Evolutionary conservation across 2,113 vertebrate species (phyloP).

Genomic region (Paramormyrops kingsleyae): DNA sequence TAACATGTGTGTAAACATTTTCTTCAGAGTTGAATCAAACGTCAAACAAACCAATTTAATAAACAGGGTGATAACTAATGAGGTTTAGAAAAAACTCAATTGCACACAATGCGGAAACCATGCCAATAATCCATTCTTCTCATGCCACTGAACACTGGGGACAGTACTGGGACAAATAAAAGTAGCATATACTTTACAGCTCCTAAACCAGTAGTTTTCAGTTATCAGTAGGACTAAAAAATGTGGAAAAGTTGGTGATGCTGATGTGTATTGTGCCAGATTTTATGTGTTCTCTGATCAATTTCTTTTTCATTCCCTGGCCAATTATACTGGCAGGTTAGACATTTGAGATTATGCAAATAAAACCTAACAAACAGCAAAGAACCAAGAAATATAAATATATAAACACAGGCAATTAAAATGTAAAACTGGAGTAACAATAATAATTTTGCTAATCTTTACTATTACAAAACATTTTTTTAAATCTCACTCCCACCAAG

Average conservation of each 20-base stretch:
- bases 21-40: neutral
- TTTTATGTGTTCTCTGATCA: neutral
- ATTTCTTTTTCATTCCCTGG: neutral
- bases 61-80: neutral
- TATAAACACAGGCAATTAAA: conserved; percentile 8
- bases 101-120: neutral
- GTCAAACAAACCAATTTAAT: neutral
- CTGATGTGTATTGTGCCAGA: conserved; percentile 8
- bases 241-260: neutral
- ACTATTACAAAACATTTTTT: neutral
- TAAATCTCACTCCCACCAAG: neutral
- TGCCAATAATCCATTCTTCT: neutral
- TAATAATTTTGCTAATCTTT: neutral
- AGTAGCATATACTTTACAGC: neutral
- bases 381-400: conserved; percentile 3
- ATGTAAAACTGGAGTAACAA: neutral
- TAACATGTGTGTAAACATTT: neutral
- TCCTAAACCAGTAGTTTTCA: neutral
- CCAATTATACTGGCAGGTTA: conserved; percentile 4
- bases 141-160: neutral
- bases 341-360: conserved; percentile 17
- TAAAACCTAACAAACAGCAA: neutral
- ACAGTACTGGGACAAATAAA: neutral
- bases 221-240: neutral
- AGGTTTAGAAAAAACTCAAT: neutral